Evolutionary conservation across 2,888 invertebrate genomes (phyloP), one percentile per base, ranked within the genome.

Genomic region (Liodrosophila aerea): DNA sequence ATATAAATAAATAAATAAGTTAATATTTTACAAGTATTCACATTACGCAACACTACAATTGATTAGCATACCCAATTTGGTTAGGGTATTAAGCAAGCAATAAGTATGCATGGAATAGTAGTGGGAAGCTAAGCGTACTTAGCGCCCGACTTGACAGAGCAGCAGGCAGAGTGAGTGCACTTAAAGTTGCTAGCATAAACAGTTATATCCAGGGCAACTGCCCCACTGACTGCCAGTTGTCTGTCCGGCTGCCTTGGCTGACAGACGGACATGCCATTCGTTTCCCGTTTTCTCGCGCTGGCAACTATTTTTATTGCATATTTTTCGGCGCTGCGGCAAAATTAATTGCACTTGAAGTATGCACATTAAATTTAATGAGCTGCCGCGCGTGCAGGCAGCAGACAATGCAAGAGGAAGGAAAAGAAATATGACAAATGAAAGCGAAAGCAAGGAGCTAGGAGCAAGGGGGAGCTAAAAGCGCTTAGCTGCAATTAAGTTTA

Each of bases 341-440:
- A 81, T 75, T 77, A 78, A 78, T 81, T 81, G 77, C 77, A 66
- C 77, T 77, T 73, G 67, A 78, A 75, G 77, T 78, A 77, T 78
- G 77, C 69, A 69, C 78, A 80, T 83, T 83, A 76, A 83, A 83
- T 69, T 72, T 80, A 80, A 80, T 83, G 78, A 80, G 78, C 80
- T 76, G 27, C 29, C 43, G 15, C 57, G 50, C 56, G 30, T 40
- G 60, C 63, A 41, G 31, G 33, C 56, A 56, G 40, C 37, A 34
- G 49, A 36, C 64, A 13, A n/a, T 31, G 13, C 44, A n/a, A 51
- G 50, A 50, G 41, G 41, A 27, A 7, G 34, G 9, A 43, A 7
- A 15, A 7, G 13, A 11, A 2, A 29, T 1, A 5, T 9, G 31
- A 4, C 9, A 11, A 0, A 31, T 22, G 8, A 46, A 9, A 33